Percentiles rank a stretch among this genome's conserved stretches.
Conservation (phyloP, 2,113 vertebrate species). For the Lanius ludovicianus region DNA sequence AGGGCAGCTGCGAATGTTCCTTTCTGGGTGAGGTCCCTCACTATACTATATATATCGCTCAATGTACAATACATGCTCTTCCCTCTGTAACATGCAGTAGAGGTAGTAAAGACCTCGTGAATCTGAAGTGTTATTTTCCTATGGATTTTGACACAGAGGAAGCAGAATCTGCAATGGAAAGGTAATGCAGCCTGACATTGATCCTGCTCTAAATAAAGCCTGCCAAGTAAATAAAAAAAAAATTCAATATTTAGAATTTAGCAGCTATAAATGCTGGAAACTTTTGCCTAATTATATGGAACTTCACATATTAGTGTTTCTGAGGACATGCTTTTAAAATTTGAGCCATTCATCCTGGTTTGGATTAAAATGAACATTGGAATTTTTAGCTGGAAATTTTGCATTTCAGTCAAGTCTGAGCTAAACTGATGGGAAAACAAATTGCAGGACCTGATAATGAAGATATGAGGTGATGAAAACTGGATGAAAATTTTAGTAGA, state of each 20-base stretch:
- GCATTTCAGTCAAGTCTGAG: neutral
- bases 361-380: neutral
- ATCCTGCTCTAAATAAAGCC: neutral
- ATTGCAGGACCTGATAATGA: neutral
- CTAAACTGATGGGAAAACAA: neutral
- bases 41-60: neutral
- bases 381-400: neutral
- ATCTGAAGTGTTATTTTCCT: neutral
- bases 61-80: neutral
- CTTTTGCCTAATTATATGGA: neutral
- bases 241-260: neutral
- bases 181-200: neutral
- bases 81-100: neutral
- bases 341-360: neutral
- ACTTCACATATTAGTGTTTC: neutral
- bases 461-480: slow-evolving; percentile 3
- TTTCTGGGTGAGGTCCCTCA: neutral
- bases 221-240: neutral
- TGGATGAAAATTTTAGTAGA: neutral
- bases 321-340: neutral
- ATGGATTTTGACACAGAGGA: neutral
- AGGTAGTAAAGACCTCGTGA: neutral
- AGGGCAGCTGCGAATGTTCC: neutral
- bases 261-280: neutral
- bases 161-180: neutral